Conservation (phyloP, 2,888 invertebrate genomes). For the Cataglyphis altisquamis region DNA sequence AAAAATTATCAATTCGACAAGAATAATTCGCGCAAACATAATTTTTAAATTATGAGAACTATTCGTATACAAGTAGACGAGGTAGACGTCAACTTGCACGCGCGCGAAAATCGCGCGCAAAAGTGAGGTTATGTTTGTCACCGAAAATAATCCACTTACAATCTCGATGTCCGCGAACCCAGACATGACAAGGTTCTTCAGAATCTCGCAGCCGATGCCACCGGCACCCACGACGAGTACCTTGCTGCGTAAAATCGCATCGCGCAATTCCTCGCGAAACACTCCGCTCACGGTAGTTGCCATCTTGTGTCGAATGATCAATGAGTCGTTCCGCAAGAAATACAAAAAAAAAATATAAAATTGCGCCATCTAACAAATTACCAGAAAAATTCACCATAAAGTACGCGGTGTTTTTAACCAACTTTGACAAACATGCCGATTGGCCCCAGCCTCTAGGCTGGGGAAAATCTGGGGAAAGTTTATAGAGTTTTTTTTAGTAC, state of each 20-base stretch:
- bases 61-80: background rate
- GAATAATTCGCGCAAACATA: no score
- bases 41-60: background rate
- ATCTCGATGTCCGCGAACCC: conserved; percentile 98
- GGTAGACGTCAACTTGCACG: background rate
- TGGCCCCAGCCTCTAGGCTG: no score
- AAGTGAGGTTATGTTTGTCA: conserved; percentile 12
- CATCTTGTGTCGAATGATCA: conserved; percentile 86
- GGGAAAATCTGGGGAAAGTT: no score
- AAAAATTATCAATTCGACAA: background rate
- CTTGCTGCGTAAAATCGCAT: conserved; percentile 90
- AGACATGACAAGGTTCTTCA: conserved; percentile 98
- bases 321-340: conserved; percentile 14
- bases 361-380: no score
- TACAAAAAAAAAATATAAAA: no score
- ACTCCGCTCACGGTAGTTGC: conserved; percentile 90
- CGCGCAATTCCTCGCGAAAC: conserved; percentile 89
- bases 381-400: no score
- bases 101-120: background rate
- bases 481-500: no score
- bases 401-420: no score
- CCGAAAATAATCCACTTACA: conserved; percentile 88
- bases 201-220: conserved; percentile 99
- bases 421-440: no score
- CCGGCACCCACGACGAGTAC: conserved; percentile 98